Evolutionary conservation across 2,797 vertebrate species (phyloP), one percentile per base, ranked within the genome.

Genomic region (Phrynocephalus forsythii): DNA sequence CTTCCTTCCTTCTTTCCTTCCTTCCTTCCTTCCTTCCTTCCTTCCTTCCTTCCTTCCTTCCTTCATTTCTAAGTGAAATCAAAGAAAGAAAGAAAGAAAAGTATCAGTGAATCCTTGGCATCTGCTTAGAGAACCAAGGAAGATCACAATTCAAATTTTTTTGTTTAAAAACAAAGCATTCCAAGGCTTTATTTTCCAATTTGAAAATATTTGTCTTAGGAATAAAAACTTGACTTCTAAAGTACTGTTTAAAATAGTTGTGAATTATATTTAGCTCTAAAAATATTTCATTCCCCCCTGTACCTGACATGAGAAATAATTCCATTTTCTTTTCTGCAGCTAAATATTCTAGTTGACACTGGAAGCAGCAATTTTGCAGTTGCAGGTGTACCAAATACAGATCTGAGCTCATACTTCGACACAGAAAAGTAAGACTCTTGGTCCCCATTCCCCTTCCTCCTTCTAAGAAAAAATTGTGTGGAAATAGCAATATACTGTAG

Each of bases 291-390:
- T 10, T 38, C 56, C 28, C 44, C 73, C 77, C 18, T 56, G 26
- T 38, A 72, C 16, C 38, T 44, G 24, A 77, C 50, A 20, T 38
- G n/a, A 83, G 11, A 63, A 79, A 82, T 73, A 71, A 79, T 38
- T 56, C 44, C 85, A 71, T 60, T 82, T 84, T 86, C 73, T 97
- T 90, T 95, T 92, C 92, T 93, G 85, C 97, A 99, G 99, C 92
- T 99, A 71, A 99, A 99, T 95, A 98, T 99, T 95, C 97, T 99
- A 93, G 98, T 99, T 84, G 99, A 99, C 92, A 99, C 99, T 0
- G 99, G 99, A 86, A 99, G 99, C 98, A 99, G 99, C 93, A 99
- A 99, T 97, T 99, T 99, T 89, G 99, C 99, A 0, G 98, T 99
- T 91, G 98, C 98, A 0, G 98, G 98, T 0, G 96, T 98, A 28